Percentiles rank a stretch among this genome's conserved stretches.
phyloP scores from a whole-genome alignment of 1,140 invertebrate genomes.

The Scylla paramamosain region DNA sequence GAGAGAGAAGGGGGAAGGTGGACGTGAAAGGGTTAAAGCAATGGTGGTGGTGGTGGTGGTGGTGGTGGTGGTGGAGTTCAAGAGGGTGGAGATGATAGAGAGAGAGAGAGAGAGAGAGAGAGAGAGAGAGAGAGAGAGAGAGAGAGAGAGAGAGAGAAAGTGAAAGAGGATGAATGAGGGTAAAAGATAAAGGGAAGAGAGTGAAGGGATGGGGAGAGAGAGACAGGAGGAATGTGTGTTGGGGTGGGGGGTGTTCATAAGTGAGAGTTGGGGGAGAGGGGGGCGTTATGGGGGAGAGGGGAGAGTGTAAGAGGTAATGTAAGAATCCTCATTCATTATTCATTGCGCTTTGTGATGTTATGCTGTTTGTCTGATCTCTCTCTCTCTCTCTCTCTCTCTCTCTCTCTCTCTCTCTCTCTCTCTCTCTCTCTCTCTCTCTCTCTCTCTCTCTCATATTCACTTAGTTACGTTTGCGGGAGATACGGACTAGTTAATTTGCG shows the following conservation, averaged over 20 bases:
- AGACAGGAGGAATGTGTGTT: background rate
- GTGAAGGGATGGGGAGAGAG: background rate
- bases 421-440: conserved; percentile 11
- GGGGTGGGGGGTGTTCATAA: background rate
- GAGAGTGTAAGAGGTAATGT: background rate
- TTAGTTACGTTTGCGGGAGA: background rate
- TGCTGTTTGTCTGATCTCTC: background rate
- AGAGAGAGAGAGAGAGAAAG: background rate
- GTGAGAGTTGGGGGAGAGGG: background rate
- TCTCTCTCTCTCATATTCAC: background rate
- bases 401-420: background rate
- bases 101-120: background rate
- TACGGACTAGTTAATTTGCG: no score
- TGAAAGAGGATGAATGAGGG: background rate
- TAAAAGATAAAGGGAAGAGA: background rate
- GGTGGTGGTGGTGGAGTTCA: background rate
- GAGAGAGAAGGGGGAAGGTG: background rate
- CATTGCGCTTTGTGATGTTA: background rate
- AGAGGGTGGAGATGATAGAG: background rate
- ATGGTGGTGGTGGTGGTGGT: background rate
- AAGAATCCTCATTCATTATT: background rate
- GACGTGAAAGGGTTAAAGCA: background rate
- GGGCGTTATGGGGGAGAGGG: conserved; percentile 11
- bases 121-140: background rate
- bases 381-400: conserved; percentile 16